phyloP scores from a whole-genome alignment of 2,888 invertebrate genomes.

The Oxystoma pomonae region DNA sequence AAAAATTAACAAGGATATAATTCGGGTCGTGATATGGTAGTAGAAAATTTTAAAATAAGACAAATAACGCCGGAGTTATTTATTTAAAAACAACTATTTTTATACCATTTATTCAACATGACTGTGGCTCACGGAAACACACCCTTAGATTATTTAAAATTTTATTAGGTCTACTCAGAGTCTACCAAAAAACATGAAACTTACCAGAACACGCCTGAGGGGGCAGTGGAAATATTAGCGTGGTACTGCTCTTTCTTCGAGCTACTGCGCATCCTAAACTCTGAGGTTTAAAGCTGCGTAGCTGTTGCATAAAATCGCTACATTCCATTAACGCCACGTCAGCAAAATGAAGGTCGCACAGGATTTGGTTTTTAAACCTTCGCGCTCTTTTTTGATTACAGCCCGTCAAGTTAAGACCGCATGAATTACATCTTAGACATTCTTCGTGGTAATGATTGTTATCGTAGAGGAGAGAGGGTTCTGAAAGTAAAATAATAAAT shows the following conservation, averaged over 20 bases:
- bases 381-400: conserved; percentile 67
- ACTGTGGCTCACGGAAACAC: no score
- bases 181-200: conserved; percentile 20
- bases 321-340: conserved; percentile 97
- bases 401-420: conserved; percentile 88
- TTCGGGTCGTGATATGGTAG: no score
- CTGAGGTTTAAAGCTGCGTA: conserved; percentile 93
- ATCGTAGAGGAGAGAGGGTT: conserved; percentile 88
- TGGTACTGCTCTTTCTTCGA: conserved; percentile 88
- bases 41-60: no score
- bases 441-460: conserved; percentile 97
- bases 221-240: conserved; percentile 88
- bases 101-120: no score
- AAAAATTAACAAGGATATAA: no score
- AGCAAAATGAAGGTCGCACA: conserved; percentile 94
- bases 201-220: conserved; percentile 93
- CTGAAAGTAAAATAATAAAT: conserved; percentile 58
- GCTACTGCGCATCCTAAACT: conserved; percentile 93
- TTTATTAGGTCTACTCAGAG: no score
- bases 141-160: no score
- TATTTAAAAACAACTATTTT: no score
- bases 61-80: no score
- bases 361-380: conserved; percentile 82
- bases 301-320: conserved; percentile 95
- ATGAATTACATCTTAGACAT: conserved; percentile 94